Percentiles rank a stretch among this genome's conserved stretches.
These are phyloP conservation scores for Archips crataeganus DNA, from an alignment of 2,888 invertebrate species.

Conservation along the genomic window DNA sequence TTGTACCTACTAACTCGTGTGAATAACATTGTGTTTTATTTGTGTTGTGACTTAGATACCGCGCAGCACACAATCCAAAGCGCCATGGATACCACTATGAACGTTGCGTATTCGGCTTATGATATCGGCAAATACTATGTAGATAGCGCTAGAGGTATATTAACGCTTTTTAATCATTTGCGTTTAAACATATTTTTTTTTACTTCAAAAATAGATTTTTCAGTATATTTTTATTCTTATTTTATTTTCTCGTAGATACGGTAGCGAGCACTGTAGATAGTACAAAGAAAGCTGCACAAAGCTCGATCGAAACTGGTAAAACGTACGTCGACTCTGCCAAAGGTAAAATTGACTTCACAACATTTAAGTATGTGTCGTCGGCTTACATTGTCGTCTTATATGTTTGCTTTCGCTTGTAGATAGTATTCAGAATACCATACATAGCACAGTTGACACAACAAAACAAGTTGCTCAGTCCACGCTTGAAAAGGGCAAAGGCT, in stretches of 20 bases:
- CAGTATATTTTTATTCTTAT: constrained; percentile 35
- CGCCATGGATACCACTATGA: constrained; percentile 62
- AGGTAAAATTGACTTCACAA: constrained; percentile 58
- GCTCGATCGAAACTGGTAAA: constrained; percentile 68
- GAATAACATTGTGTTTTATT: constrained; percentile 39
- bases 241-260: constrained; percentile 63
- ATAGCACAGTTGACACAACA: constrained; percentile 52
- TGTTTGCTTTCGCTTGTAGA: constrained; percentile 45
- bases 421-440: constrained; percentile 43
- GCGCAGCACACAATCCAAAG: constrained; percentile 55
- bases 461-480: constrained; percentile 64
- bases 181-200: constrained; percentile 34
- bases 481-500: constrained; percentile 64
- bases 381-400: constrained; percentile 23
- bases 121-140: constrained; percentile 64
- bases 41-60: constrained; percentile 51
- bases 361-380: constrained; percentile 8
- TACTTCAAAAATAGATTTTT: constrained; percentile 24
- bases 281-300: constrained; percentile 76
- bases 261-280: constrained; percentile 72
- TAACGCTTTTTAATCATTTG: constrained; percentile 33
- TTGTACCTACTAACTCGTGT: constrained; percentile 36
- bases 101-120: constrained; percentile 60
- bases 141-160: constrained; percentile 60
- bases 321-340: constrained; percentile 67